A percentile compares a stretch with the other conserved stretches of the same genome.
Conservation (phyloP, 2,888 invertebrate species). For the Clanis bilineata region DNA sequence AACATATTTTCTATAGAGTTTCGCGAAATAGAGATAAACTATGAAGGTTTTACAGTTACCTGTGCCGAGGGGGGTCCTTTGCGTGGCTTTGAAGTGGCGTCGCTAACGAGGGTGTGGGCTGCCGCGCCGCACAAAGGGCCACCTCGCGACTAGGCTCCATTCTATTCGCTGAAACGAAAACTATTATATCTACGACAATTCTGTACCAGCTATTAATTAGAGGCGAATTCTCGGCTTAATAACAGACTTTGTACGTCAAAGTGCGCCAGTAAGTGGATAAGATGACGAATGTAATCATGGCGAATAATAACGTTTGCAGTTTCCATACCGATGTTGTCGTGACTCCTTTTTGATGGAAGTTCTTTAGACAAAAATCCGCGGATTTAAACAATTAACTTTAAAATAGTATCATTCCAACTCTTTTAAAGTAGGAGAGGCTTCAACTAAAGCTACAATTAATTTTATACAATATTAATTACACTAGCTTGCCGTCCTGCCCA, state of each 20-base stretch:
- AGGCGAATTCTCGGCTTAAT: slow-evolving; percentile 23
- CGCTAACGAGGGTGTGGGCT: slow-evolving; percentile 48
- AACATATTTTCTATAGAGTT: slow-evolving; percentile 28
- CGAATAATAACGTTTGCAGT: background rate
- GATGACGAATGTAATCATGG: background rate
- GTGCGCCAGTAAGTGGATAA: background rate
- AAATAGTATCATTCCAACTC: too few species aligned
- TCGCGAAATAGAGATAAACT: slow-evolving; percentile 39
- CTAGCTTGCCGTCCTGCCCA: too few species aligned
- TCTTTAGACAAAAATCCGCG: too few species aligned
- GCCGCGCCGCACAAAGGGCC: slow-evolving; percentile 45
- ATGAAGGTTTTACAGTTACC: slow-evolving; percentile 35
- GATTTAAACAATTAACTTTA: too few species aligned
- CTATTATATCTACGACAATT: slow-evolving; percentile 32
- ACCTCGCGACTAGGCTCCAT: slow-evolving; percentile 40
- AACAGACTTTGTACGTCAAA: background rate
- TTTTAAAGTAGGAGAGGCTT: too few species aligned
- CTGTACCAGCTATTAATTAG: slow-evolving; percentile 33
- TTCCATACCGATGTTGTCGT: background rate
- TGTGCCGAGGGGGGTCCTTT: slow-evolving; percentile 27
- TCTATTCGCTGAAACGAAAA: slow-evolving; percentile 42
- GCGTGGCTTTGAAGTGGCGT: slow-evolving; percentile 48
- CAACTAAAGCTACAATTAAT: too few species aligned
- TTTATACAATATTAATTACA: too few species aligned
- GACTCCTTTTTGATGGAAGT: too few species aligned